These are phyloP conservation scores for Automeris io DNA, from an alignment of 2,888 invertebrate species.

Conservation along the genomic window DNA sequence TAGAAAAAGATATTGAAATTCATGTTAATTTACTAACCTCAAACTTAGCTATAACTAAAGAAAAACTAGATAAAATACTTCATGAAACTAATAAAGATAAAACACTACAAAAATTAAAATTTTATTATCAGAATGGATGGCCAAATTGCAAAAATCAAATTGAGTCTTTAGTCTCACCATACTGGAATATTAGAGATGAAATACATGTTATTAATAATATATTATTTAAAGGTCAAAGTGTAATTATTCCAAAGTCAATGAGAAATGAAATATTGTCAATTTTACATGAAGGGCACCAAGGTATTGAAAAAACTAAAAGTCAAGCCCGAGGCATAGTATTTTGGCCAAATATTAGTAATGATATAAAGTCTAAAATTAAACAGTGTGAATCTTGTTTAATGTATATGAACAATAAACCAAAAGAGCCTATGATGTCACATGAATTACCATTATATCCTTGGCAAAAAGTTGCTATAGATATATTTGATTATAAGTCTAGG, in stretches of 20 bases:
- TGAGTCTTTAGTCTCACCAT: not conserved
- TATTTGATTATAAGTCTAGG: constrained; percentile 14
- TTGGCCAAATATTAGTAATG: constrained; percentile 22
- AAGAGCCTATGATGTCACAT: constrained; percentile 15
- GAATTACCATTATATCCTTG: constrained; percentile 13
- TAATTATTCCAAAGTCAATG: constrained; percentile 20
- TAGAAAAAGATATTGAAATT: constrained; percentile 9
- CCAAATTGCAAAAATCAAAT: constrained; percentile 16
- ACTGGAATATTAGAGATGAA: constrained; percentile 13
- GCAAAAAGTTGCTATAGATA: constrained; percentile 15
- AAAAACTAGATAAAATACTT: constrained; percentile 12
- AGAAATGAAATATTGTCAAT: constrained; percentile 6
- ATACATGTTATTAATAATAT: constrained; percentile 17
- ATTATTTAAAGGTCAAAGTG: constrained; percentile 17
- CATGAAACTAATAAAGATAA: constrained; percentile 10
- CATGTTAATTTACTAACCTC: constrained; percentile 15
- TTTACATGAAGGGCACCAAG: constrained; percentile 25
- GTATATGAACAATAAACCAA: constrained; percentile 11
- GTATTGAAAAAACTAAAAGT: constrained; percentile 23
- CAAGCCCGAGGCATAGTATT: constrained; percentile 25
- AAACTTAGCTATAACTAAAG: constrained; percentile 13
- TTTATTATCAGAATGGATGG: constrained; percentile 15
- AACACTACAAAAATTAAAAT: not conserved
- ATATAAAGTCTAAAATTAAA: constrained; percentile 19
- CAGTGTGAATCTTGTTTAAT: constrained; percentile 15